Evolutionary conservation across 2,113 vertebrate genomes (phyloP).

Genomic region (Agelaius phoeniceus): DNA sequence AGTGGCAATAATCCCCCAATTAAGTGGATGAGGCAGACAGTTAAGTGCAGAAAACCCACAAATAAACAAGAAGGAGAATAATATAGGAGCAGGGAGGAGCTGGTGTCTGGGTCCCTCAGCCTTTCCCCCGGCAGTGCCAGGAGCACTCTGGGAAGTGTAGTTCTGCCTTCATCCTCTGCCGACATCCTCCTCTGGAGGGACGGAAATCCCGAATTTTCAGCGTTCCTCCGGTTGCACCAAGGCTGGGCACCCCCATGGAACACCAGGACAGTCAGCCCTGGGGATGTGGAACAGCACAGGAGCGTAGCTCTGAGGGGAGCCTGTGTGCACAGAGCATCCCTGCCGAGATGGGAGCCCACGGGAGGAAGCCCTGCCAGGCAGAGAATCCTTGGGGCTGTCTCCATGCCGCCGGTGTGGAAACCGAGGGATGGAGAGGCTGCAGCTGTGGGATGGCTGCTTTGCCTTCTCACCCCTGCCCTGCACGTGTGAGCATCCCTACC

Average conservation of each 20-base stretch:
- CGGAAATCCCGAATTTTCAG: not conserved
- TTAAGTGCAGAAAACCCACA: constrained; percentile 64
- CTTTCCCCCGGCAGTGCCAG: constrained; percentile 12
- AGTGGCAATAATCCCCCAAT: constrained; percentile 51
- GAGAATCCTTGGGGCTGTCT: not conserved
- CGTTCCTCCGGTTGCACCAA: fast-evolving
- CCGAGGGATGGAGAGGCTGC: not conserved
- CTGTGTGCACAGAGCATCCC: not conserved
- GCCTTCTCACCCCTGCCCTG: not conserved
- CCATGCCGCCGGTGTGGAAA: not conserved
- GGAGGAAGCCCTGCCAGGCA: not conserved
- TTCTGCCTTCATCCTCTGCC: not conserved
- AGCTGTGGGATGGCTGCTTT: not conserved
- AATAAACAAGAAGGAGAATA: constrained; percentile 57
- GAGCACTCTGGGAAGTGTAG: constrained; percentile 67
- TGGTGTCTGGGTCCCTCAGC: constrained; percentile 2
- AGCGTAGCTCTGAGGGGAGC: fast-evolving
- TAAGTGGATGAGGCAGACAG: constrained; percentile 45
- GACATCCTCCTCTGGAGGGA: not conserved
- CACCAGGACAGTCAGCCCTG: not conserved
- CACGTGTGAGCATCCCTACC: fast-evolving
- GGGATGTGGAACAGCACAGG: not conserved
- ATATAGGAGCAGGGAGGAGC: constrained; percentile 56
- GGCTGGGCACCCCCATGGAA: not conserved
- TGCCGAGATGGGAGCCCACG: not conserved